Base-by-base conservation (phyloP, 2,888 invertebrate species). In the Chesias legatella region DNA sequence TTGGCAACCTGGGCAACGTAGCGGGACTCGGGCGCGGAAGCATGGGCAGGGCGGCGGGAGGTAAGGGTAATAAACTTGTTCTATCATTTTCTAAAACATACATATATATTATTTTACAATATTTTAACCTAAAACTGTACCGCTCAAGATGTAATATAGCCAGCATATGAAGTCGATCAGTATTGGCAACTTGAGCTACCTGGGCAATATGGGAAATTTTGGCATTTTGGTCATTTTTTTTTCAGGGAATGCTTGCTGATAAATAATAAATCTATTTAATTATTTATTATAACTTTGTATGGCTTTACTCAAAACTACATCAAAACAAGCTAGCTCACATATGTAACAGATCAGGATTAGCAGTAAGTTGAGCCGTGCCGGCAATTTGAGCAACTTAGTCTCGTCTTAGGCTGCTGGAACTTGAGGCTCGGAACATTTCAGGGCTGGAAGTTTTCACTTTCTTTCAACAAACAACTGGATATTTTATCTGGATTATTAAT, bases 101-200 rank as follows among this genome's bases (percentile, higher is more conserved):
- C n/a, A n/a, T n/a, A n/a, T n/a, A n/a, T n/a, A n/a, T n/a, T n/a
- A n/a, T n/a, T n/a, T n/a, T n/a, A n/a, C n/a, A n/a, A n/a, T n/a
- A n/a, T n/a, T n/a, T n/a, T n/a, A n/a, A n/a, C n/a, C n/a, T n/a
- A n/a, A n/a, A n/a, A n/a, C n/a, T n/a, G n/a, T n/a, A 41, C 86
- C 86, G 0, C 85, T 88, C 56, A 83, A 80, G 59, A 85, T 88
- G 48, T 69, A 77, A 0, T 84, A 84, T 26, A 80, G 76, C 39
- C 64, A 80, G 0, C 70, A 86, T 11, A 63, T 66, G n/a, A 86
- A 85, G 51, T 79, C 86, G 0, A 57, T 82, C 7, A 69, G 51
- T 43, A 59, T 59, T 21, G 63, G 56, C 29, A 59, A 52, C 25
- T 43, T 56, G 0, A 29, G 32, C 21, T 38, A 29, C 24, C 23